phyloP scores from a whole-genome alignment of 1,140 invertebrate genomes.

The Oryctes rhinoceros region DNA sequence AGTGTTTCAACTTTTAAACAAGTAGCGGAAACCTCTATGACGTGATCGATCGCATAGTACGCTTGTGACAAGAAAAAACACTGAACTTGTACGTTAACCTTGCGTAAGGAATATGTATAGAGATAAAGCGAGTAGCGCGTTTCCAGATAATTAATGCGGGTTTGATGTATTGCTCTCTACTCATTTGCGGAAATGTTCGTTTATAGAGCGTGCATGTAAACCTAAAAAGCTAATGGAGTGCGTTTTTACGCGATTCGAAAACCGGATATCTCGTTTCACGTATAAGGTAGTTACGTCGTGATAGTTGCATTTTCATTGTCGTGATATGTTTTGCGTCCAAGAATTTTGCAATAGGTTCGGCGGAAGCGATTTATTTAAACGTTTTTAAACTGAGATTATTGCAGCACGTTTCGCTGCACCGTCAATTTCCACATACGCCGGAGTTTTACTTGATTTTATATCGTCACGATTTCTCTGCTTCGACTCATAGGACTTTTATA shows the following conservation, averaged over 20 bases:
- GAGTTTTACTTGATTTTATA: slow-evolving; percentile 12
- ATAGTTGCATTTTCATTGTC: slow-evolving; percentile 15
- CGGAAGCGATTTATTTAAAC: slow-evolving; percentile 21
- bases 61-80: slow-evolving; percentile 1
- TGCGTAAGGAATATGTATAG: neutral
- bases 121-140: neutral
- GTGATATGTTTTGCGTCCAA: slow-evolving; percentile 9
- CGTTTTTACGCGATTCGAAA: neutral
- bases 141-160: slow-evolving; percentile 9
- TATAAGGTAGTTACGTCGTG: slow-evolving; percentile 12
- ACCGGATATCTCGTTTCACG: slow-evolving; percentile 15
- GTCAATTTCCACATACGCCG: slow-evolving; percentile 3
- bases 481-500: neutral
- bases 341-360: slow-evolving; percentile 13
- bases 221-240: neutral
- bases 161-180: slow-evolving; percentile 5
- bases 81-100: slow-evolving; percentile 12
- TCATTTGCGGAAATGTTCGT: neutral
- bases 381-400: slow-evolving; percentile 10
- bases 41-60: neutral
- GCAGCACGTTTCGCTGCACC: slow-evolving; percentile 7
- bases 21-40: no score
- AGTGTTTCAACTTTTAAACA: no score
- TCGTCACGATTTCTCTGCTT: slow-evolving; percentile 2
- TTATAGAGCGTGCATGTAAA: neutral